Base-by-base conservation (phyloP, 2,888 invertebrate genomes). In the Leptopilina drosophilae region DNA sequence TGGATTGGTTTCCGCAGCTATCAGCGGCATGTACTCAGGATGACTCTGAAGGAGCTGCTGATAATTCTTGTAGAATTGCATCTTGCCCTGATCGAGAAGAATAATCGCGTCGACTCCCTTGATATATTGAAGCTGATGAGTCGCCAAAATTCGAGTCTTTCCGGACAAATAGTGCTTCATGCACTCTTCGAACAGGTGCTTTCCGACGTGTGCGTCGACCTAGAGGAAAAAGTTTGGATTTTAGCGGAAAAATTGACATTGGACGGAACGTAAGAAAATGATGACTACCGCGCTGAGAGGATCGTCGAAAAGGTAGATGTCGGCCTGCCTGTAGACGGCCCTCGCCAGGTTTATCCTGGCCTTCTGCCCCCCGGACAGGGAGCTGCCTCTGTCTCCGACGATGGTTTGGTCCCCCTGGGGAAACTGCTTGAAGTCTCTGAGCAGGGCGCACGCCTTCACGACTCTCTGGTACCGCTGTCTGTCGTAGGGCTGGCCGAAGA, bases 221-320 rank as follows among this genome's bases (percentile, higher is more conserved):
- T 87, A 65, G 0, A 12, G 56, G 3, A 75, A 33, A 8, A 40
- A 75, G 42, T 42, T 7, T 59, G 5, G 2, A 42, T 40, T 46
- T 42, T 42, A 75, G 26, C 33, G 26, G 12, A 8, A 20, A 9
- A 49, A 62, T 20, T 42, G 3, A 42, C 15, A 26, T 40, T 40
- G 2, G 3, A 3, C 33, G 33, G 5, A 33, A 33, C 15, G 56
- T 56, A 4, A 8, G 8, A 56, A 26, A 64, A 33, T 14, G 67
- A 42, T 14, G 77, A 84, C 84, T 80, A 91, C 96, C 0, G 97
- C 96, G 42, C 96, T 96, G 40, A 97, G 91, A 0, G 97, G 97
- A 91, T 97, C 97, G 87, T 97, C 97, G 77, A 97, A 90, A 65
- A 97, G 92, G 87, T 96, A 97, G 76, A 97, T 94, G 86, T 97